phyloP scores from a whole-genome alignment of 1,140 invertebrate genomes.

The Galendromus occidentalis region DNA sequence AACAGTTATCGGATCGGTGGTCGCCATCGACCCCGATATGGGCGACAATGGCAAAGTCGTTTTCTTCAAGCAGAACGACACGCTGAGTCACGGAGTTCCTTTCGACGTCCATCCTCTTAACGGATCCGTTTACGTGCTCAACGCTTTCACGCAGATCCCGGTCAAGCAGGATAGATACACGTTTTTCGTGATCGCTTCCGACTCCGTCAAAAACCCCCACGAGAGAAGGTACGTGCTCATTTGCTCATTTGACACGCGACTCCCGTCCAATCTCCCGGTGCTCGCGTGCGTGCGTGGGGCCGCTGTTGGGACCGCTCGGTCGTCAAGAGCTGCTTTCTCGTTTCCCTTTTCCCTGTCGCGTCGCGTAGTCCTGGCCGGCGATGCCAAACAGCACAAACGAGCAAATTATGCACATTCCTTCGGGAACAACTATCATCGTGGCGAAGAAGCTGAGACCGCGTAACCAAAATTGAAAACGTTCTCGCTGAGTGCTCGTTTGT shows the following conservation, averaged over 20 bases:
- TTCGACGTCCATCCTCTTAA: conserved; percentile 23
- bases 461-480: no score
- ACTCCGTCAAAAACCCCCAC: conserved; percentile 19
- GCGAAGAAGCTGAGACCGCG: no score
- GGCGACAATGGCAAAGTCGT: conserved; percentile 22
- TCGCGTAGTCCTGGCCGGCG: conserved; percentile 10
- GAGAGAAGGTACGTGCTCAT: conserved; percentile 20
- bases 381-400: conserved; percentile 3
- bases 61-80: conserved; percentile 30
- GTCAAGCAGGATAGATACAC: conserved; percentile 22
- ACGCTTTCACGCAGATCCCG: conserved; percentile 16
- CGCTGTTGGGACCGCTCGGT: no score
- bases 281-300: no score
- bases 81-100: conserved; percentile 19
- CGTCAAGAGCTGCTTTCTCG: no score
- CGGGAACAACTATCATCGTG: no score
- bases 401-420: not conserved
- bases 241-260: not conserved
- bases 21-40: conserved; percentile 23
- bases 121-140: conserved; percentile 22
- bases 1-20: conserved; percentile 22
- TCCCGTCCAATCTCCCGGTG: not conserved
- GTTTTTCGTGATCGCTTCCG: conserved; percentile 23
- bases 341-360: no score
- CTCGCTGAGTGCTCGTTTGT: no score